phyloP scores from a whole-genome alignment of 2,888 invertebrate genomes.

The Ichneumon xanthorius region DNA sequence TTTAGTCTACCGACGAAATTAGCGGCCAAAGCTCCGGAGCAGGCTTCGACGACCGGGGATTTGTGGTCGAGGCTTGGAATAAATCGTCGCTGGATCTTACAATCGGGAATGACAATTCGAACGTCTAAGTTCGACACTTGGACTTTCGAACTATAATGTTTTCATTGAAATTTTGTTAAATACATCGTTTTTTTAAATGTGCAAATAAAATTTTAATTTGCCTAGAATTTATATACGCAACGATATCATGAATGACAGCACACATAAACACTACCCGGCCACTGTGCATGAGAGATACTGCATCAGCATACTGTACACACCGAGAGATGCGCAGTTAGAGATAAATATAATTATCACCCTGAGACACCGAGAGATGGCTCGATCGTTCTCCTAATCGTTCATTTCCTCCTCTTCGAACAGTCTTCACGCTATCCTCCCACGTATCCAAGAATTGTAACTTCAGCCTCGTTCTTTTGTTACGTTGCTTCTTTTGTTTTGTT shows the following conservation, averaged over 20 bases:
- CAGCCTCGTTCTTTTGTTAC: constrained; percentile 46
- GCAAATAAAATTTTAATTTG: background rate
- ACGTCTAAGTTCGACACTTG: background rate
- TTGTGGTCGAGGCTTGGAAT: constrained; percentile 36
- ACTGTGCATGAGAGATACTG: constrained; percentile 44
- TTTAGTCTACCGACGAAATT: constrained; percentile 75
- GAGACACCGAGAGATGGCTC: constrained; percentile 62
- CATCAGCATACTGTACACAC: constrained; percentile 44
- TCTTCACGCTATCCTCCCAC: constrained; percentile 69
- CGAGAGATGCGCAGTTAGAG: constrained; percentile 79
- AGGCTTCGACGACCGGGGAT: constrained; percentile 36
- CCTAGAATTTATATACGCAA: constrained; percentile 1
- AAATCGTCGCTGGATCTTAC: constrained; percentile 39
- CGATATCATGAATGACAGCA: background rate
- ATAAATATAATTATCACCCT: constrained; percentile 82
- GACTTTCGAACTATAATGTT: background rate
- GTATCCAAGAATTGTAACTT: constrained; percentile 60
- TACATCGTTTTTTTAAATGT: background rate
- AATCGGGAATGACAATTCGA: background rate
- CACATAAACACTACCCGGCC: background rate
- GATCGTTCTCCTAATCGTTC: constrained; percentile 73
- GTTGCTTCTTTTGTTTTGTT: constrained; percentile 3
- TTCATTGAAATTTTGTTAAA: background rate
- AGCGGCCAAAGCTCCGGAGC: constrained; percentile 71
- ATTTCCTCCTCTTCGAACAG: constrained; percentile 69